Evolutionary conservation across 2,888 invertebrate species (phyloP), one percentile per base, ranked within the genome.

Genomic region (Leptura quadrifasciata): DNA sequence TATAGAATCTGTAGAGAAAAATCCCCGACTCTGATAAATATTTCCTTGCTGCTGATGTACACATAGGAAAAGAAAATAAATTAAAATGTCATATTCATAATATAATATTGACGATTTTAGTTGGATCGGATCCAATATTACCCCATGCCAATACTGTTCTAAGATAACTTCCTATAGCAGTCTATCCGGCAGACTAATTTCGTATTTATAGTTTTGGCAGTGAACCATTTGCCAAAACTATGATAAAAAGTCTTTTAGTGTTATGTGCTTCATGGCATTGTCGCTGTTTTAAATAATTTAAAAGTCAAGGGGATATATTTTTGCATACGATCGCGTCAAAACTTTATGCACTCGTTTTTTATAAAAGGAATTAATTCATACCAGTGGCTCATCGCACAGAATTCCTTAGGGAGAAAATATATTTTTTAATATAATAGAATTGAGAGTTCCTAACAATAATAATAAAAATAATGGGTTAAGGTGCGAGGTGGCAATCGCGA

Each of bases 11-110:
- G 17, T 9, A 31, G 31, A 61, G n/a, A 9, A 31, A 61, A 15
- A 5, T 61, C 17, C 63, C 17, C 63, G 20, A 18, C 39, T 2
- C 63, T 35, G 63, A 63, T 35, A 63, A 63, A 63, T 63, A 20
- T 39, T 63, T 18, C 39, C 21, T 63, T 63, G 47, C 39, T 39
- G 63, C 39, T 21, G 9, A 10, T n/a, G 27, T 17, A 18, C 61
- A 8, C n/a, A 61, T 15, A 35, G 63, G 39, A n/a, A 18, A 39
- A 39, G 27, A 39, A 63, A 20, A 39, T 39, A 39, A 39, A 63
- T 20, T 39, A 39, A 63, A 63, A 63, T 12, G 35, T 47, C 9
- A 18, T 35, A 35, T 61, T 61, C 31, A 35, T 58, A 58, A 21
- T 58, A 27, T 27, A 47, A n/a, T 47, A n/a, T 47, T n/a, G 47